Base-by-base conservation (phyloP, 1,140 invertebrate species). In the Panulirus ornatus region DNA sequence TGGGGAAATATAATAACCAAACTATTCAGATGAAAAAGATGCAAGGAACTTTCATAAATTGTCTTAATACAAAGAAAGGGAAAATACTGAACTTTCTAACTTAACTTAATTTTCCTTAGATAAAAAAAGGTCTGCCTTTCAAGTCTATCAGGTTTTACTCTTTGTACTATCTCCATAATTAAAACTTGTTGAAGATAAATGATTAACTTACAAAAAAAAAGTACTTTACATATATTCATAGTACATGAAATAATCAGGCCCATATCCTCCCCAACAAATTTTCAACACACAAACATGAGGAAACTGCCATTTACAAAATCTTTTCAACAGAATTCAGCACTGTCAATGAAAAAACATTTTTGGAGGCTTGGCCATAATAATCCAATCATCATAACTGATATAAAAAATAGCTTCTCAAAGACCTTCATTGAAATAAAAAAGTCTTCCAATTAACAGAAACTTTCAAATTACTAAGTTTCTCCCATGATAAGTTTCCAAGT, bases 351-450 rank as follows among this genome's bases (percentile, higher is more conserved):
- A 66, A 66, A 27, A 16, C 5, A 27, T 66, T 22, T 8, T 30
- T 66, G 22, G 58, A 66, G n/a, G n/a, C 58, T 66, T 27, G 58
- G 58, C n/a, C n/a, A 22, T 58, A 58, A n/a, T n/a, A 58, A 58
- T 58, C 51, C 19, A 22, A 5, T 58, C 5, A 22, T 58, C 11
- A 22, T 58, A 19, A 58, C n/a, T 16, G 19, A 58, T 22, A 30
- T 8, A 66, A 27, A 30, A 30, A 2, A 30, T 66, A 30, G 8
- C 8, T 22, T 66, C 22, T 66, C 22, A 66, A 34, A 66, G 9
- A 30, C 3, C 3, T 30, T 30, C n/a, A 27, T 66, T 22, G 30
- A 66, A 66, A 30, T 66, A 11, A 30, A 66, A 27, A 6, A 27
- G 30, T 66, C 58, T 5, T 66, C n/a, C 0, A 22, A 66, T 66